Evolutionary conservation across 2,888 invertebrate species (phyloP), one percentile per base, ranked within the genome.

Genomic region (Tuta absoluta): DNA sequence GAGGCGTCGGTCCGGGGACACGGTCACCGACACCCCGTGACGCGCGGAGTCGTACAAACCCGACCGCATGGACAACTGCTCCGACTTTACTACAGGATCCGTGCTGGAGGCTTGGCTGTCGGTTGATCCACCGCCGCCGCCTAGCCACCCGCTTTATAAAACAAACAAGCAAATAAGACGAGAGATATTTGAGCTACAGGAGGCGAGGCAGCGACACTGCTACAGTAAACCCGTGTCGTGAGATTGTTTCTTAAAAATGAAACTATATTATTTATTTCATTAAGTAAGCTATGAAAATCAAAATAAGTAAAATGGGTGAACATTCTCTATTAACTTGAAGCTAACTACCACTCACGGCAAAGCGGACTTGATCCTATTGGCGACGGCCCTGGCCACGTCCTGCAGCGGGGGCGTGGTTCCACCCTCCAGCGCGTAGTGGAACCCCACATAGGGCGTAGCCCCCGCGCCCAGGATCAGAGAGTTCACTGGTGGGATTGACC

Each of bases 371-470:
- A 98, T 92, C 92, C 97, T 98, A 78, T 94, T 96, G 1, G 98
- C 98, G 61, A 98, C 96, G 63, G 97, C 98, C 80, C 96, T 95
- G 0, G 98, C 98, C n/a, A 98, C 97, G 81, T 98, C 98, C 62
- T 96, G 95, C 14, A 98, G 89, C 0, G 96, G 96, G 37, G 95
- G 95, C 19, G 95, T 92, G 10, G 84, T 87, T 63, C 95, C 95
- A 23, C 98, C 98, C 93, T 98, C 98, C 63, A 97, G 91, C 7
- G 97, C 97, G 85, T 96, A 96, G 85, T 97, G 98, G 85, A 97
- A 98, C 0, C 96, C 97, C 66, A 97, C 82, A 85, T 95, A 98
- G 0, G 98, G 98, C 66, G 95, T 94, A 7, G 94, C 93, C 0
- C 98, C 98, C 10, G 94, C 94, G 11, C 95, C 95, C 51, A 97